Evolutionary conservation across 1,140 invertebrate genomes (phyloP), one percentile per base, ranked within the genome.

Genomic region (Meloidogyne chitwoodi): DNA sequence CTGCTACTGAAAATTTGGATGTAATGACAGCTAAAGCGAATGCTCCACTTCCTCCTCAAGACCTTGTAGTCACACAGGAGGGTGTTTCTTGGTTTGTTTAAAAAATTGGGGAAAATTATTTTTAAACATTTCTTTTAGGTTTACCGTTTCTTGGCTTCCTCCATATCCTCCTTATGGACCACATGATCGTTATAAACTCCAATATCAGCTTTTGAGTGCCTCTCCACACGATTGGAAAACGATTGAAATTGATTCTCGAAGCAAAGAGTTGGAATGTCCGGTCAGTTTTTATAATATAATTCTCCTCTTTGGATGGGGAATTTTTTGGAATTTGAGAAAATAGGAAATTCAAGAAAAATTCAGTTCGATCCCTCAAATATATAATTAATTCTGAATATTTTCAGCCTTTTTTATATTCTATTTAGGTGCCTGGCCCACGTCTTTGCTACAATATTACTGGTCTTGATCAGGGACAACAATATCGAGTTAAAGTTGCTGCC

Each of bases 1-100:
- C 85, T 44, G 84, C 84, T 76, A 87, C 85, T 6, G 86, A 87
- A 67, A 87, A 86, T 77, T 77, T 86, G 61, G 85, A 85, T 70
- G 86, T 87, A 11, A 87, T 87, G 86, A 86, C 86, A 19, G 83
- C 86, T 6, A 87, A 87, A 67, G 85, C 85, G 26, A 76, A 84
- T 64, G 85, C 85, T 12, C 85, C 85, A 26, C 80, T 86, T n/a
- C 85, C 85, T 41, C 85, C 85, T 12, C 85, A 86, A 74, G 85
- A 86, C 74, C 68, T 86, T 62, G 86, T 87, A n/a, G 85, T 86
- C 64, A 86, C 82, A 38, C 85, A 87, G 68, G 85, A 87, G 76
- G 84, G 85, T 14, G 70, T 73, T 34, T 73, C 70, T 34, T 73
- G 70, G 70, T 73, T 14, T 29, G 14, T 64, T 22, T 19, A 27